Evolutionary conservation across 2,113 vertebrate species (phyloP), one percentile per base, ranked within the genome.

Genomic region (Rhinopomastus cyanomelas): DNA sequence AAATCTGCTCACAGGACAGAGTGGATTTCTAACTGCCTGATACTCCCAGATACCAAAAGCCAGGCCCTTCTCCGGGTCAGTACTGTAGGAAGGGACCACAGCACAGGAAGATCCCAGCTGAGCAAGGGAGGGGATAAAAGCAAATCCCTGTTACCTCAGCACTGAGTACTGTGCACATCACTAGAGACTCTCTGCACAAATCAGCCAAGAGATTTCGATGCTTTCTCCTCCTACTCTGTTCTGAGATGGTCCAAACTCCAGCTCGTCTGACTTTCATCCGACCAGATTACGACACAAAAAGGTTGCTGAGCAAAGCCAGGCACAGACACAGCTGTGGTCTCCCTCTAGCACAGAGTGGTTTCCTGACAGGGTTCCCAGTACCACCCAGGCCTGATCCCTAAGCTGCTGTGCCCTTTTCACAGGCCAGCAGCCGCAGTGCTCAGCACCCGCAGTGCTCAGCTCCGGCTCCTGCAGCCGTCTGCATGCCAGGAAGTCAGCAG

Each of bases 101-200:
- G n/a, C 51, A 81, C 18, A 27, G 60, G 29, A 83, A 81, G 49
- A 32, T 66, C 34, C 49, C 84, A 13, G 17, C 16, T 85, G 46
- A 82, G 29, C 32, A 62, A 91, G 27, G 23, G 42, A 85, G 36
- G n/a, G 84, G 64, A 71, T 60, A 74, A 88, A 93, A 84, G 21
- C 0, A 2, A 74, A 59, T 3, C 23, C 3, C 3, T 55, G 37
- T 48, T 32, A 73, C 36, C 36, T 48, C 0, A 1, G 59, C 51
- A 72, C 48, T 34, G 30, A 82, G 61, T 0, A 1, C 51, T 60
- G 42, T 60, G 46, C 56, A 52, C 12, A 18, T 79, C 56, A 71
- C 48, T 81, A 65, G 83, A 36, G 46, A 64, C 36, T 52, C 26
- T 62, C 75, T 86, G 61, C 16, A 80, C 25, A 91, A 71, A 66